Conservation (phyloP, 2,888 invertebrate species). For the Zhengitettix transpicula region DNA sequence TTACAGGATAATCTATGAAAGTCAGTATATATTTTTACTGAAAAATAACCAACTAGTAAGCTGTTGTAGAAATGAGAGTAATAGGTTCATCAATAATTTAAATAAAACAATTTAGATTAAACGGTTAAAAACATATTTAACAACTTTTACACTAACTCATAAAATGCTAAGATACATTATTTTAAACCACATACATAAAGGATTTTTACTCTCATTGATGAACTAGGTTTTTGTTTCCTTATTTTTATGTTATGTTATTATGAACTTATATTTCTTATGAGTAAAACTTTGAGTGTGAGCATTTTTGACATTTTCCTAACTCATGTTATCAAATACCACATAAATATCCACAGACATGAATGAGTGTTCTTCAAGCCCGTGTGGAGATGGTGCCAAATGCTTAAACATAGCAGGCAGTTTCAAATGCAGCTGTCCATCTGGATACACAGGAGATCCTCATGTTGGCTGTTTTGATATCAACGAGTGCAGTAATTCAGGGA, state of each 20-base stretch:
- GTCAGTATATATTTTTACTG: too few species aligned
- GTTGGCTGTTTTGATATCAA: constrained; percentile 54
- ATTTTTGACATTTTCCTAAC: not conserved
- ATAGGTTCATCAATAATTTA: not conserved
- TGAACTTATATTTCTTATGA: too few species aligned
- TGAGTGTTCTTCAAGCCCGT: constrained; percentile 45
- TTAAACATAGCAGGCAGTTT: constrained; percentile 60
- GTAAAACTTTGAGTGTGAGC: too few species aligned
- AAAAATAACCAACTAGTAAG: not conserved
- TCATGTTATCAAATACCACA: not conserved
- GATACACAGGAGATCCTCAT: constrained; percentile 44
- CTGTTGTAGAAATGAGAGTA: not conserved
- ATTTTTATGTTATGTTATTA: too few species aligned
- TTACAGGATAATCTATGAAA: too few species aligned
- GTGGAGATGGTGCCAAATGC: constrained; percentile 53
- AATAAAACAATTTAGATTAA: not conserved
- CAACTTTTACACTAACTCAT: not conserved
- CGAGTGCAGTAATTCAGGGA: constrained; percentile 46
- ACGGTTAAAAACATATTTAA: too few species aligned
- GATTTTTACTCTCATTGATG: too few species aligned
- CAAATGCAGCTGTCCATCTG: constrained; percentile 53
- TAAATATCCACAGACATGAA: constrained; percentile 41
- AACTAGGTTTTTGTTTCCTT: too few species aligned
- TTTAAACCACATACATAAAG: too few species aligned
- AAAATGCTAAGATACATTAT: not conserved